phyloP scores from a whole-genome alignment of 2,888 invertebrate species.

The Ischnus inquisitorius region DNA sequence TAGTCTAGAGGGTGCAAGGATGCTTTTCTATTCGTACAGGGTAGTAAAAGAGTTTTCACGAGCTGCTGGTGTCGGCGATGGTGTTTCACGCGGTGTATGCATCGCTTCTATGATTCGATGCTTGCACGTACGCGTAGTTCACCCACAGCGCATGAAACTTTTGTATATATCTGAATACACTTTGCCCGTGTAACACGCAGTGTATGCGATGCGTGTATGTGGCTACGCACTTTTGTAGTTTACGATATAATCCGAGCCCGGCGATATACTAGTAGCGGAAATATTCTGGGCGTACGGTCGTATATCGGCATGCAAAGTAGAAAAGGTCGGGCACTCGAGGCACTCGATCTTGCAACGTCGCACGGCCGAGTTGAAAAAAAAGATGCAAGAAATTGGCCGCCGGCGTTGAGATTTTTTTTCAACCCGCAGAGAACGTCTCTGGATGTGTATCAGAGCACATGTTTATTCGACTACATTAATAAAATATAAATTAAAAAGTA shows the following conservation, averaged over 20 bases:
- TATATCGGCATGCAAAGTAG: neutral
- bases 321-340: neutral
- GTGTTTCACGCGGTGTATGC: constrained; percentile 27
- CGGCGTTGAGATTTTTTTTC: too few relatives aligned
- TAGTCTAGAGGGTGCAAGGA: constrained; percentile 25
- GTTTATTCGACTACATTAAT: too few relatives aligned
- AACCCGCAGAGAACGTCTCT: too few relatives aligned
- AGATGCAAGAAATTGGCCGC: neutral
- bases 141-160: constrained; percentile 22
- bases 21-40: constrained; percentile 48
- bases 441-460: too few relatives aligned
- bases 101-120: constrained; percentile 11
- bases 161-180: constrained; percentile 1
- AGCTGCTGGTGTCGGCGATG: constrained; percentile 40
- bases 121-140: constrained; percentile 9
- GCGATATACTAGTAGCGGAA: constrained; percentile 15
- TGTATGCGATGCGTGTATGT: neutral
- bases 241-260: constrained; percentile 15
- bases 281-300: neutral
- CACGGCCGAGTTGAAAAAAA: neutral
- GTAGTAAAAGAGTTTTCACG: constrained; percentile 67
- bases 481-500: too few relatives aligned
- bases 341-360: too few relatives aligned
- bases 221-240: constrained; percentile 34
- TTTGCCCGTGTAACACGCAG: neutral